Conservation (phyloP, 2,797 vertebrate genomes). For the Acanthopagrus latus region DNA sequence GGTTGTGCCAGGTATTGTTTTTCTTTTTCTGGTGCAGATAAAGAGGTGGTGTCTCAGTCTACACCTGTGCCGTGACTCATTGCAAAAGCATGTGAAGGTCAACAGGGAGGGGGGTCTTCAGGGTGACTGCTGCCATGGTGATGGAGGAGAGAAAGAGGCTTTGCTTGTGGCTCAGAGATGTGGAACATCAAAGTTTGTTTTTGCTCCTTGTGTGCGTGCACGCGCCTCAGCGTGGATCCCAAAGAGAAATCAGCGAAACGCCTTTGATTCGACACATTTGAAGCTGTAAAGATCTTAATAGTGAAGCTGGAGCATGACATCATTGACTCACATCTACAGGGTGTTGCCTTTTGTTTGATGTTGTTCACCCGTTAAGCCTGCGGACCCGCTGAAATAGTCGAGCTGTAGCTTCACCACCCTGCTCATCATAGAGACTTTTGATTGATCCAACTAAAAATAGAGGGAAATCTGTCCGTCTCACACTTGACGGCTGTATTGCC, state of each 20-base stretch:
- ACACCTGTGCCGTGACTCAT: slow-evolving; percentile 68
- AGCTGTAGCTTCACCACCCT: neutral
- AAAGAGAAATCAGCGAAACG: slow-evolving; percentile 18
- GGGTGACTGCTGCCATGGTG: slow-evolving; percentile 72
- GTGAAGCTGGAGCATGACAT: neutral
- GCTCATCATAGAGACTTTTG: neutral
- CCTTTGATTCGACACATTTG: slow-evolving; percentile 44
- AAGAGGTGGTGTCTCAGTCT: slow-evolving; percentile 25
- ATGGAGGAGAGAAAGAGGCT: slow-evolving; percentile 48
- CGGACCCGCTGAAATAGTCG: neutral
- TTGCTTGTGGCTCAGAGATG: slow-evolving; percentile 57
- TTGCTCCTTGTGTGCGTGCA: neutral
- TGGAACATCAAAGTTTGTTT: slow-evolving; percentile 72
- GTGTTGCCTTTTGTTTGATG: neutral
- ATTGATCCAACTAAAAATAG: no score
- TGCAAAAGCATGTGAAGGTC: slow-evolving; percentile 76
- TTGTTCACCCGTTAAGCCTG: neutral
- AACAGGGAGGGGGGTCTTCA: slow-evolving; percentile 49
- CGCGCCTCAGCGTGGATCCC: slow-evolving; percentile 1
- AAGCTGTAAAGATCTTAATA: slow-evolving; percentile 17
- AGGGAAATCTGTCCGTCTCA: no score
- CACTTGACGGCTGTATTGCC: no score
- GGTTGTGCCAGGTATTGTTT: slow-evolving; percentile 20
- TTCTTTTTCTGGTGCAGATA: slow-evolving; percentile 17
- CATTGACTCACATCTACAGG: neutral